Percentiles rank a stretch among this genome's conserved stretches.
Conservation (phyloP, 2,113 vertebrate genomes). For the Sebastes fasciatus region DNA sequence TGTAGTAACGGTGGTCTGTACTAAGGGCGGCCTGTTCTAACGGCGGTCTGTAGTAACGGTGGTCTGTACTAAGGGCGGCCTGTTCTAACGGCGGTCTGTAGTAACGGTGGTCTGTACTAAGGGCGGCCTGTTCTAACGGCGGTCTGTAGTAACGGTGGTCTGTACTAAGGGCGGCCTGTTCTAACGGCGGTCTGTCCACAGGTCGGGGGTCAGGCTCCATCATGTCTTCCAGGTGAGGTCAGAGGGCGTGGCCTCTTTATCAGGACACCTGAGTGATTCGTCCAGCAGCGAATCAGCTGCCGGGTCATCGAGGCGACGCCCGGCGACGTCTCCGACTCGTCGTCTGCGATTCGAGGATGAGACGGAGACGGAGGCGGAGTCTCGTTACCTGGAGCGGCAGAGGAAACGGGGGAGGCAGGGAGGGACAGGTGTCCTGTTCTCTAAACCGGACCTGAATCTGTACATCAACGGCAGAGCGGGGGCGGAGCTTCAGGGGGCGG, state of each 20-base stretch:
- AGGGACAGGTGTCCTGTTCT: slow-evolving; percentile 75
- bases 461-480: slow-evolving; percentile 57
- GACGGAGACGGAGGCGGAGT: slow-evolving; percentile 87
- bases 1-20: too few species aligned
- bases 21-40: background rate
- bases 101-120: too few species aligned
- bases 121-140: too few species aligned
- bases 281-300: slow-evolving; percentile 82
- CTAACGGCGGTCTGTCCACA: slow-evolving; percentile 11
- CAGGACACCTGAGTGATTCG: slow-evolving; percentile 83
- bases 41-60: background rate
- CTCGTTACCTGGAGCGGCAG: slow-evolving; percentile 88
- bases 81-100: too few species aligned
- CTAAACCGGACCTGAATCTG: slow-evolving; percentile 79
- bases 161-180: background rate
- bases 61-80: too few species aligned
- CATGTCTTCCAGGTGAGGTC: slow-evolving; percentile 40
- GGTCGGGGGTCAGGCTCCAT: slow-evolving; percentile 53
- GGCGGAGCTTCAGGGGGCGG: too few species aligned
- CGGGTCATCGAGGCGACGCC: slow-evolving; percentile 61
- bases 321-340: slow-evolving; percentile 78
- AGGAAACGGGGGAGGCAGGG: slow-evolving; percentile 69
- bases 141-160: too few species aligned
- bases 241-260: slow-evolving; percentile 35
- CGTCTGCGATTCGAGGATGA: slow-evolving; percentile 94